These are phyloP conservation scores for Loris lydekkerianus DNA, from an alignment of 2,797 vertebrate genomes.

Conservation along the genomic window DNA sequence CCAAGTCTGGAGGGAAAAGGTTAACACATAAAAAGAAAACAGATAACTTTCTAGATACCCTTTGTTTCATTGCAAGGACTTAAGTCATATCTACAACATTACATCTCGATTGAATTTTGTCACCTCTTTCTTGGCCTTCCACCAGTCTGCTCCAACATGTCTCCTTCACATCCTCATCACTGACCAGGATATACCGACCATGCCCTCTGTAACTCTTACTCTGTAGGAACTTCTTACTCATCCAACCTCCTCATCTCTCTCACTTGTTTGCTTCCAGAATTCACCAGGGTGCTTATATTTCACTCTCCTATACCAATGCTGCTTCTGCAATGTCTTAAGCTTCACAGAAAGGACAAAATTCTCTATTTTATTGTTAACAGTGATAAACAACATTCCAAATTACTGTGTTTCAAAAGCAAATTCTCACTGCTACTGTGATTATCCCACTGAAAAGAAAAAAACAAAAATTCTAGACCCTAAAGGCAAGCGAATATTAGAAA, in stretches of 20 bases:
- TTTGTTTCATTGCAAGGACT: not conserved
- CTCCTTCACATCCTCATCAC: not conserved
- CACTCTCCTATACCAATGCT: not conserved
- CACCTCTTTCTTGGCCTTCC: not conserved
- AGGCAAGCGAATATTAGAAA: not conserved
- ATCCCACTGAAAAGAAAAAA: constrained; percentile 6
- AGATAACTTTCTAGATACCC: not conserved
- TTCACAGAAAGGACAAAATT: not conserved
- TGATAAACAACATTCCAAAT: constrained; percentile 22
- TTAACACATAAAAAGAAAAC: not conserved
- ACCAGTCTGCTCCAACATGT: not conserved
- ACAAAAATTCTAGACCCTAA: constrained; percentile 7
- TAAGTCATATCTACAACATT: not conserved
- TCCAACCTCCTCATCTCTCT: not conserved
- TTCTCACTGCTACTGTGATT: not conserved
- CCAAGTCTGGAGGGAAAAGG: not conserved
- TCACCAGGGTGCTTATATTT: not conserved
- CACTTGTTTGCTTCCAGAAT: not conserved
- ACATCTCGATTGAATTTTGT: not conserved
- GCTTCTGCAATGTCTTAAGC: not conserved
- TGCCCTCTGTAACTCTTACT: not conserved
- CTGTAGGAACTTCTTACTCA: not conserved
- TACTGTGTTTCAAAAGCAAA: constrained; percentile 2
- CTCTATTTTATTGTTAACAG: constrained; percentile 25
- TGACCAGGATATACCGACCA: not conserved